Evolutionary conservation across 2,888 invertebrate species (phyloP).

Genomic region (Aphidoletes aphidimyza): DNA sequence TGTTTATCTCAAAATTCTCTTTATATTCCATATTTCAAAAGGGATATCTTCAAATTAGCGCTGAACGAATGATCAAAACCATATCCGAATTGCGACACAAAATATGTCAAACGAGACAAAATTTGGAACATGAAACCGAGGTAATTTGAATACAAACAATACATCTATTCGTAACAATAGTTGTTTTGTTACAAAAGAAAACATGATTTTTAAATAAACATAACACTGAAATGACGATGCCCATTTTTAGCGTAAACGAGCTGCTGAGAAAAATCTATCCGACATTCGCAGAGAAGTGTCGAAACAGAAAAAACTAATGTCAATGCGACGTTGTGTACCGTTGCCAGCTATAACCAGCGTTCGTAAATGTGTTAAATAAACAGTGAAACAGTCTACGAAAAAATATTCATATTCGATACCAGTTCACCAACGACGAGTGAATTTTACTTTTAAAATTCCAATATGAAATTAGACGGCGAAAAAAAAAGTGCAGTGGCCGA

Average conservation of each 20-base stretch:
- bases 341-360: constrained; percentile 53
- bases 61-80: constrained; percentile 57
- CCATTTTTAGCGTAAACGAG: constrained; percentile 56
- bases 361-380: constrained; percentile 41
- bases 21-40: constrained; percentile 38
- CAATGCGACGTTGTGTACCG: constrained; percentile 56
- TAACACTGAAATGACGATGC: too few relatives aligned
- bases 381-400: neutral
- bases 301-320: constrained; percentile 57
- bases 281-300: constrained; percentile 57
- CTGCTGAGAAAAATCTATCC: constrained; percentile 57
- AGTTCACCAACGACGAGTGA: neutral
- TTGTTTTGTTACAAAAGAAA: neutral
- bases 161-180: too few relatives aligned
- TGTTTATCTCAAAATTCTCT: neutral
- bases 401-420: neutral
- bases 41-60: constrained; percentile 57
- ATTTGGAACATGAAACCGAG: constrained; percentile 57
- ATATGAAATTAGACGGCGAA: neutral
- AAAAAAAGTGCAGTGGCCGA: neutral
- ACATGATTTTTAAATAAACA: too few relatives aligned
- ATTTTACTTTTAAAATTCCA: neutral
- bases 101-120: constrained; percentile 57
- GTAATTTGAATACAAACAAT: too few relatives aligned
- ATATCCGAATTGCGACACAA: constrained; percentile 57